Percentiles rank a stretch among this genome's conserved stretches.
Evolutionary conservation across 2,113 vertebrate species (phyloP).

Genomic region (Electrona antarctica): DNA sequence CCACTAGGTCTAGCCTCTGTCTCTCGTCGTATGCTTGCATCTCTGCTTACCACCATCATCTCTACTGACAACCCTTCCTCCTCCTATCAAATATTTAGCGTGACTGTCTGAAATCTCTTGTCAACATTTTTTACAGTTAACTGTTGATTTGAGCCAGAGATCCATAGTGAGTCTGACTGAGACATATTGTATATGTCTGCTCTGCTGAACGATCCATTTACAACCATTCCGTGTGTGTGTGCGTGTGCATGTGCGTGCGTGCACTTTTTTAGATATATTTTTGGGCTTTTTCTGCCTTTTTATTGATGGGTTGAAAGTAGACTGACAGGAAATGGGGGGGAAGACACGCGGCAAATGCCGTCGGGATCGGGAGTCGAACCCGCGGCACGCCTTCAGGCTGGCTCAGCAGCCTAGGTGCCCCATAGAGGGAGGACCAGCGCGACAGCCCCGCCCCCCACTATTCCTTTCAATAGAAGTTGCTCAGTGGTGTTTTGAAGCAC

Average conservation of each 20-base stretch:
- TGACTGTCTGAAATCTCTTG: background rate
- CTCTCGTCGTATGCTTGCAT: background rate
- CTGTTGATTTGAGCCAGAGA: background rate
- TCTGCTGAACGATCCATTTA: conserved; percentile 53
- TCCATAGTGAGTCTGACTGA: background rate
- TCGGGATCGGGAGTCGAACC: too few species aligned
- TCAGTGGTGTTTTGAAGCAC: too few species aligned
- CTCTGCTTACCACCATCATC: background rate
- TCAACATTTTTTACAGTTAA: background rate
- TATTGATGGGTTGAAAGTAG: too few species aligned
- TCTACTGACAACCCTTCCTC: background rate
- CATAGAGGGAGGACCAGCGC: too few species aligned
- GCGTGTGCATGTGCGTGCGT: conserved; percentile 8
- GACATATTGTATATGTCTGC: background rate
- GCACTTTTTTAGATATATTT: too few species aligned
- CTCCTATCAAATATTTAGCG: background rate
- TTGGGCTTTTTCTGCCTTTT: too few species aligned
- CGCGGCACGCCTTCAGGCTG: too few species aligned
- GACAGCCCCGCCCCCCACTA: too few species aligned
- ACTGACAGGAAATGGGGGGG: too few species aligned
- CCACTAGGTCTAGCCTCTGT: background rate
- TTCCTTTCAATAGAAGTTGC: too few species aligned
- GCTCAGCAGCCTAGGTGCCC: too few species aligned
- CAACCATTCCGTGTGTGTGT: conserved; percentile 45
- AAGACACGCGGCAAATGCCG: too few species aligned